Evolutionary conservation across 2,888 invertebrate genomes (phyloP).

Genomic region (Sisyra nigra): DNA sequence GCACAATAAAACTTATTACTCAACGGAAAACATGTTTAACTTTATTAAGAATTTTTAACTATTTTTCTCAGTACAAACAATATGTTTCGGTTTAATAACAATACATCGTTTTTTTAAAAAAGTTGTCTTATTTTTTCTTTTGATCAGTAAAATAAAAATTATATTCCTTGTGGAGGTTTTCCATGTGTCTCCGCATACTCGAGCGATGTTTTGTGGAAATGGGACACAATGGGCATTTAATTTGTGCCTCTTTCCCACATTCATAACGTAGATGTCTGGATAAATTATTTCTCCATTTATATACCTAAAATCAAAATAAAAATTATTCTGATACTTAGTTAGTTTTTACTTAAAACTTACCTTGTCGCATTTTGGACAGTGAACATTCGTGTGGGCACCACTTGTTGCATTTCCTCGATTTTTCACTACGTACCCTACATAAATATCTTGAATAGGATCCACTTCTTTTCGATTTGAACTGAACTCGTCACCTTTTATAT

Average conservation of each 20-base stretch:
- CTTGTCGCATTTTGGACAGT: constrained; percentile 8
- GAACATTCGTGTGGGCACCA: background rate
- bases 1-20: no score
- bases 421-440: constrained; percentile 1
- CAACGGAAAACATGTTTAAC: no score
- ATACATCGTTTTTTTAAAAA: no score
- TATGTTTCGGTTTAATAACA: no score
- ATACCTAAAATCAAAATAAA: constrained; percentile 26
- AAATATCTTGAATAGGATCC: constrained; percentile 2
- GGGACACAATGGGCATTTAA: constrained; percentile 45
- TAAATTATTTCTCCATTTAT: constrained; percentile 64
- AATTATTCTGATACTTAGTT: background rate
- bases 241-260: constrained; percentile 47
- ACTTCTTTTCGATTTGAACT: background rate
- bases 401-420: background rate
- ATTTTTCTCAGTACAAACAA: no score
- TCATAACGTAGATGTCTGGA: constrained; percentile 59
- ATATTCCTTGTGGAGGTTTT: constrained; percentile 7
- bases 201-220: constrained; percentile 19
- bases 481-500: no score
- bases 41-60: no score
- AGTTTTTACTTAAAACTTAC: background rate
- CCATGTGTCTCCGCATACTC: constrained; percentile 8
- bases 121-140: background rate
- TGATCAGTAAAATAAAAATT: constrained; percentile 3